Evolutionary conservation across 2,797 vertebrate genomes (phyloP).

Genomic region (Menidia menidia): DNA sequence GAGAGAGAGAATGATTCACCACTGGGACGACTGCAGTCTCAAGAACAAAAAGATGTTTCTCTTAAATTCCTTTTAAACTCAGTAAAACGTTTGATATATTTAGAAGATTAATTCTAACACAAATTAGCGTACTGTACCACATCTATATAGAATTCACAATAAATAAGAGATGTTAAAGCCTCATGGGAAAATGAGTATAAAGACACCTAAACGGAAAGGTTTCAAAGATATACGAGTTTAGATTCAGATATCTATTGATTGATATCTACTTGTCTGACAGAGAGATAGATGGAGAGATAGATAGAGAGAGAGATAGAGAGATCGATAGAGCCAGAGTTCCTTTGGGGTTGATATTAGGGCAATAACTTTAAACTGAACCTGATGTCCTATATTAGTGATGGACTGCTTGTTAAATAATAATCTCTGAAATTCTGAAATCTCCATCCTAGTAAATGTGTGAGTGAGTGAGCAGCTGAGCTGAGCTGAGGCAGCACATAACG

Average conservation of each 20-base stretch:
- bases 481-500: constrained; percentile 29
- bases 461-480: constrained; percentile 12
- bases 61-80: constrained; percentile 38
- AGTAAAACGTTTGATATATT: constrained; percentile 25
- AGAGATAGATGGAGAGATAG: too few species aligned
- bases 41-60: constrained; percentile 13
- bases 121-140: constrained; percentile 26
- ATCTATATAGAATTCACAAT: constrained; percentile 54
- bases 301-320: too few species aligned
- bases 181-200: constrained; percentile 5
- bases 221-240: too few species aligned
- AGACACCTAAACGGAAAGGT: constrained; percentile 5
- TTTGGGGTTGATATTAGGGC: constrained; percentile 1
- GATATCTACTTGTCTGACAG: too few species aligned
- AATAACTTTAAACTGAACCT: constrained; percentile 5
- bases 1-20: background rate
- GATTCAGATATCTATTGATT: background rate
- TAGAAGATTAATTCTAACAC: too few species aligned
- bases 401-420: constrained; percentile 1
- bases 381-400: background rate
- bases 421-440: constrained; percentile 5
- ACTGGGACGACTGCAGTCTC: constrained; percentile 27
- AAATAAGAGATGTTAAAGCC: constrained; percentile 9
- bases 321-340: background rate
- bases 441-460: constrained; percentile 5